These are phyloP conservation scores for Serripes groenlandicus DNA, from an alignment of 2,888 invertebrate genomes.

Conservation along the genomic window DNA sequence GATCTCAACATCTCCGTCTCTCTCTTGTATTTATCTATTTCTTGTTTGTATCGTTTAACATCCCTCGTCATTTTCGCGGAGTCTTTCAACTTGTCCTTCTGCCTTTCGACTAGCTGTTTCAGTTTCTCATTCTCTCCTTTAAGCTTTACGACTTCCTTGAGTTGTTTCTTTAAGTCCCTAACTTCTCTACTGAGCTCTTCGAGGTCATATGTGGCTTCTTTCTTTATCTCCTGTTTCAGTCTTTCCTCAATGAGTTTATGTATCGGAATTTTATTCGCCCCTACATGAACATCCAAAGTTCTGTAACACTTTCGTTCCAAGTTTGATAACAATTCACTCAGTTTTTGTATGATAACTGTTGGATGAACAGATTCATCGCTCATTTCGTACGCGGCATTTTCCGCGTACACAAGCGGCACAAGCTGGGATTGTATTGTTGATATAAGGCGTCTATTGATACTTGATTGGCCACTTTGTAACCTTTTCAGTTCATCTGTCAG, in stretches of 20 bases:
- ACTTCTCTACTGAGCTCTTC: conserved; percentile 58
- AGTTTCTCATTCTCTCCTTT: conserved; percentile 71
- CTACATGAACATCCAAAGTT: conserved; percentile 38
- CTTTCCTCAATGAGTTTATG: conserved; percentile 68
- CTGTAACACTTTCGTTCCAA: conserved; percentile 62
- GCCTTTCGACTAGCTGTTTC: conserved; percentile 65
- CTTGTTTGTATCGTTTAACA: conserved; percentile 64
- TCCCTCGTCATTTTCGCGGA: conserved; percentile 68
- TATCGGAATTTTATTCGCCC: conserved; percentile 61
- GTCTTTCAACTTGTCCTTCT: conserved; percentile 75
- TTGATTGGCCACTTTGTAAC: conserved; percentile 59
- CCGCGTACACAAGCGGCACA: conserved; percentile 51
- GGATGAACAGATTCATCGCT: conserved; percentile 60
- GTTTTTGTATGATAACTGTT: conserved; percentile 59
- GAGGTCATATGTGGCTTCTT: conserved; percentile 25
- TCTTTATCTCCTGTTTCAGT: conserved; percentile 60
- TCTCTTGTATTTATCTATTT: conserved; percentile 61
- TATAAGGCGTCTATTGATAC: conserved; percentile 57
- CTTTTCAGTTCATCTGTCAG: conserved; percentile 64
- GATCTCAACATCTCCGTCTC: conserved; percentile 57
- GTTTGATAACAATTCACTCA: conserved; percentile 53
- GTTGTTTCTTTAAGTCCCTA: conserved; percentile 60
- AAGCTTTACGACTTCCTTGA: conserved; percentile 58
- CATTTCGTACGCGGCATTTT: conserved; percentile 23
- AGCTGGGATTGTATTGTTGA: conserved; percentile 51